phyloP scores from a whole-genome alignment of 2,797 vertebrate species.

The Hypotaenidia okinawae region DNA sequence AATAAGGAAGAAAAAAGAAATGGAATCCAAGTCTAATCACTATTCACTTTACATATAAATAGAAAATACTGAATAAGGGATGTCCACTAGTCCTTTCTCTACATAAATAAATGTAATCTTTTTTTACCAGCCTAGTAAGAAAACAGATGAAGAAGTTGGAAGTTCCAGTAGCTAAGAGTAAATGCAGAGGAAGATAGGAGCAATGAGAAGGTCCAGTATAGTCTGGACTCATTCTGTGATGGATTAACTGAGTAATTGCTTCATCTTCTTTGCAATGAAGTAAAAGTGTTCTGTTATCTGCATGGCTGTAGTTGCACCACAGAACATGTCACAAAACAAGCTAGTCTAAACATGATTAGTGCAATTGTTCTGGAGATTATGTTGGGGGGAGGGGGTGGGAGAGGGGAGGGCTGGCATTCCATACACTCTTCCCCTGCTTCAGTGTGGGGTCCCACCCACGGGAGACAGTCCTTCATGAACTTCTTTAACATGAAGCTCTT shows the following conservation, averaged over 20 bases:
- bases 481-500: too few relatives aligned
- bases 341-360: neutral
- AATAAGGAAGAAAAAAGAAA: neutral
- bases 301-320: neutral
- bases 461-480: too few relatives aligned
- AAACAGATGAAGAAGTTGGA: neutral
- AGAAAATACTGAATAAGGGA: neutral
- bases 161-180: neutral
- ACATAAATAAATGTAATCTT: neutral
- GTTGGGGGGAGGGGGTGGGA: neutral
- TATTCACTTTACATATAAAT: neutral
- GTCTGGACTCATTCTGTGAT: neutral
- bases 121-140: neutral
- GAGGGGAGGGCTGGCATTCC: too few relatives aligned
- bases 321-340: neutral
- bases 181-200: neutral
- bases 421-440: too few relatives aligned
- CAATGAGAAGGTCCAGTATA: neutral
- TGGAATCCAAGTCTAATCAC: neutral
- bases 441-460: too few relatives aligned
- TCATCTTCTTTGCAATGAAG: neutral
- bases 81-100: neutral
- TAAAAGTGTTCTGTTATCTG: neutral
- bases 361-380: neutral
- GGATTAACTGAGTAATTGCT: neutral